Percentiles rank a stretch among this genome's conserved stretches.
phyloP scores from a whole-genome alignment of 35 echinoderm and acorn worm genomes.

The Nesometra sesokonis region DNA sequence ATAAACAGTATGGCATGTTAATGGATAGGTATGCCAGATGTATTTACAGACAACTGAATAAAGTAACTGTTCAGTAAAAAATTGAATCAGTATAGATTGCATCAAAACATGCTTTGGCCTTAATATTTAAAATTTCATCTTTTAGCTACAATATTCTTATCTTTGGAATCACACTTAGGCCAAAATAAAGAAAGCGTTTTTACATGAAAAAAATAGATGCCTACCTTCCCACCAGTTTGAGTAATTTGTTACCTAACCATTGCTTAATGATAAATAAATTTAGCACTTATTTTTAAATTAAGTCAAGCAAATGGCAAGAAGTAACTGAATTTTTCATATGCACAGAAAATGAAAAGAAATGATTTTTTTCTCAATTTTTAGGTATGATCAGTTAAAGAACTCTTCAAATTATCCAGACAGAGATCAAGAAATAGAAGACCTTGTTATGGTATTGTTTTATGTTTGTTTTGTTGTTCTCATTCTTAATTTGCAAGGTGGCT shows the following conservation, averaged over 20 bases:
- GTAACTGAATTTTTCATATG: background rate
- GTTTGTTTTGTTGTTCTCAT: no score
- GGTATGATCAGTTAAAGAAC: conserved; percentile 53
- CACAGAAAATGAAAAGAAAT: background rate
- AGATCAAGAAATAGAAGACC: conserved; percentile 52
- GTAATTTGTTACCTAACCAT: no score
- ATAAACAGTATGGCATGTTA: background rate
- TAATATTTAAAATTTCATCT: no score
- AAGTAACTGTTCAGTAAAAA: background rate
- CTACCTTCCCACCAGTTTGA: no score
- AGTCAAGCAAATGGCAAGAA: background rate
- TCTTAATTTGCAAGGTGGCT: no score
- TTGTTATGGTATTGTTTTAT: conserved; percentile 45
- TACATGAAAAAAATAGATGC: no score
- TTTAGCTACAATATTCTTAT: no score
- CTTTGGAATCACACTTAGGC: no score
- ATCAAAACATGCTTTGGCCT: conserved; percentile 18
- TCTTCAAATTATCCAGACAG: conserved; percentile 25
- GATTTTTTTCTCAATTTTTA: conserved; percentile 4
- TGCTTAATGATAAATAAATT: no score
- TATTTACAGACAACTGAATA: no score
- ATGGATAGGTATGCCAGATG: background rate
- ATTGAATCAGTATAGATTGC: background rate
- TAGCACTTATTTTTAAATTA: background rate
- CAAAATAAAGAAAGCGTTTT: no score